These are phyloP conservation scores for Recurvirostra avosetta DNA, from an alignment of 2,113 vertebrate species.

Conservation along the genomic window DNA sequence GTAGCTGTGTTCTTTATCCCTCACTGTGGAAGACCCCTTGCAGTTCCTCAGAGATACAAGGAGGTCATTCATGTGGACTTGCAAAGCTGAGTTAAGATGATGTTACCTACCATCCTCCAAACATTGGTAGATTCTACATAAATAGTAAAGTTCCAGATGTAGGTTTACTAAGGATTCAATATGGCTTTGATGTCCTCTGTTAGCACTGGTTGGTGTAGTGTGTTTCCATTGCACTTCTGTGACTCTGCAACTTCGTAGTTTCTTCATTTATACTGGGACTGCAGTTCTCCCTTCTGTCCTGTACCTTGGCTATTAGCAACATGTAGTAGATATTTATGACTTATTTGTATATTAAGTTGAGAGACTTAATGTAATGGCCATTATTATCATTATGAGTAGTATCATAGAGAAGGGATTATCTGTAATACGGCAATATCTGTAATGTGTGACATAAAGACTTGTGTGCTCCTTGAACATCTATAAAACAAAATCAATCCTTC, in stretches of 20 bases:
- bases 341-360: neutral
- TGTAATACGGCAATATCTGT: neutral
- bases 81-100: neutral
- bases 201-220: neutral
- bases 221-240: neutral
- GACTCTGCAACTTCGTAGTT: neutral
- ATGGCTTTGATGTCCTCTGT: neutral
- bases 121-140: neutral
- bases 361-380: neutral
- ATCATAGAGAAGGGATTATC: neutral
- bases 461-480: neutral
- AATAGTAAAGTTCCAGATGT: neutral
- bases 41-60: neutral
- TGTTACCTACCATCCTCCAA: neutral
- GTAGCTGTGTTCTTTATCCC: neutral
- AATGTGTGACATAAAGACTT: neutral
- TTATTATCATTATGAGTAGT: neutral
- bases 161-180: neutral
- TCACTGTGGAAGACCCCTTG: neutral
- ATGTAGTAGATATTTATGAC: neutral
- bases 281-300: neutral
- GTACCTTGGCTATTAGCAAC: neutral
- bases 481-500: neutral
- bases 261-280: neutral
- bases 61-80: neutral